phyloP scores from a whole-genome alignment of 2,797 vertebrate genomes.

The Chelmon rostratus region DNA sequence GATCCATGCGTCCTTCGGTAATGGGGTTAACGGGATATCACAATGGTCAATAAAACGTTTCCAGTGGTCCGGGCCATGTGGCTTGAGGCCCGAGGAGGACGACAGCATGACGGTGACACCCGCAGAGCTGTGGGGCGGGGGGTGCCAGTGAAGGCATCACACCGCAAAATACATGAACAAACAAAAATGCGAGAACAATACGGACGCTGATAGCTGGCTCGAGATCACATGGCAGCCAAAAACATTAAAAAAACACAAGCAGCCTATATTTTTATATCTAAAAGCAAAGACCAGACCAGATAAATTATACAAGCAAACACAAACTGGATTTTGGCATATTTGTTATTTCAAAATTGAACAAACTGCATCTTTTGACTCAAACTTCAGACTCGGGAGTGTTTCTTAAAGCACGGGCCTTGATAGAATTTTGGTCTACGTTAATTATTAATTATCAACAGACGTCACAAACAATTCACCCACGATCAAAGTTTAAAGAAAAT shows the following conservation, averaged over 20 bases:
- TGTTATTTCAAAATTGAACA: not conserved
- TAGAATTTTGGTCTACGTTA: not conserved
- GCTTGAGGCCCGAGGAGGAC: conserved; percentile 59
- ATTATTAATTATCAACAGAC: not conserved
- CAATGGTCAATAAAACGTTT: conserved; percentile 88
- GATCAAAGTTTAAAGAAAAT: not conserved
- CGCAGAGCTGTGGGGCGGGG: conserved; percentile 8
- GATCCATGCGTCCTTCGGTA: conserved; percentile 92
- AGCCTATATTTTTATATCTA: not conserved
- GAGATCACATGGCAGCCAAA: not conserved
- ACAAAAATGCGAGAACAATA: not conserved
- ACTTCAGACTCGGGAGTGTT: not conserved
- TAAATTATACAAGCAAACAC: not conserved
- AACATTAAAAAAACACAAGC: not conserved
- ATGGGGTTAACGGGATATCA: conserved; percentile 88
- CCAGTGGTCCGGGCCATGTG: conserved; percentile 60
- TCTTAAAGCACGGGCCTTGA: no score
- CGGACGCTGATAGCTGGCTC: no score
- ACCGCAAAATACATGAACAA: not conserved
- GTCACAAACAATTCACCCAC: no score
- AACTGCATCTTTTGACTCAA: not conserved
- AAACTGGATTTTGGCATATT: not conserved
- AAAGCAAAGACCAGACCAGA: not conserved
- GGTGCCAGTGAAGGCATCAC: conserved; percentile 28
- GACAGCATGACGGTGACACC: conserved; percentile 45